These are phyloP conservation scores for Amblyjoppa fuscipennis DNA, from an alignment of 2,888 invertebrate genomes.

Conservation along the genomic window DNA sequence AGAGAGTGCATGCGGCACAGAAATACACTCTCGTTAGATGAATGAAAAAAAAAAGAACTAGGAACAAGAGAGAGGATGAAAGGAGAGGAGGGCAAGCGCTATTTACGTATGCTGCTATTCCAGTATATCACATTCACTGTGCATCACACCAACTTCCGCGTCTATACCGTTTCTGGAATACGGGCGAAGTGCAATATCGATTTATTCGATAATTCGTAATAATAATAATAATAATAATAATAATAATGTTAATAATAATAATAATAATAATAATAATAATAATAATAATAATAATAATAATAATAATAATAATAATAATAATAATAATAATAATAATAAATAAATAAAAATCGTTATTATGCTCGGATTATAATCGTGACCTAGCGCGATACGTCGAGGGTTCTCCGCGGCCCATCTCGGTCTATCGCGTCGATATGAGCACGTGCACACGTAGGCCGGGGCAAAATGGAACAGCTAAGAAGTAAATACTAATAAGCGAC, in stretches of 20 bases:
- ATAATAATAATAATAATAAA: neutral
- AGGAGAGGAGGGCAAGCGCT: constrained; percentile 28
- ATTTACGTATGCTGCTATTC: constrained; percentile 41
- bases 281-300: constrained; percentile 1
- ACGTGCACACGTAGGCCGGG: neutral
- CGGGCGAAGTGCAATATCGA: constrained; percentile 2
- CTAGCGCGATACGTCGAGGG: neutral
- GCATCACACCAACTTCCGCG: constrained; percentile 20
- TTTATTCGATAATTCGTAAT: neutral
- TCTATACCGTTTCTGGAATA: constrained; percentile 13
- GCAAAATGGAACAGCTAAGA: neutral
- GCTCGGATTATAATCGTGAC: neutral
- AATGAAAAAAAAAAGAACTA: constrained; percentile 29
- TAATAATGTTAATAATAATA: neutral
- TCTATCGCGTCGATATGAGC: neutral
- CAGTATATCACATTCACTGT: constrained; percentile 36
- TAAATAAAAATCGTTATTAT: neutral
- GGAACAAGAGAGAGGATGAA: constrained; percentile 23
- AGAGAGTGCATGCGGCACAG: neutral
- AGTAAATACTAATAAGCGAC: neutral
- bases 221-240: constrained; percentile 7
- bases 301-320: constrained; percentile 3
- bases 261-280: constrained; percentile 2
- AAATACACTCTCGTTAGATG: constrained; percentile 31
- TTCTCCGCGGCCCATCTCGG: neutral